phyloP scores from a whole-genome alignment of 2,113 vertebrate genomes.

The Percina caprodes region DNA sequence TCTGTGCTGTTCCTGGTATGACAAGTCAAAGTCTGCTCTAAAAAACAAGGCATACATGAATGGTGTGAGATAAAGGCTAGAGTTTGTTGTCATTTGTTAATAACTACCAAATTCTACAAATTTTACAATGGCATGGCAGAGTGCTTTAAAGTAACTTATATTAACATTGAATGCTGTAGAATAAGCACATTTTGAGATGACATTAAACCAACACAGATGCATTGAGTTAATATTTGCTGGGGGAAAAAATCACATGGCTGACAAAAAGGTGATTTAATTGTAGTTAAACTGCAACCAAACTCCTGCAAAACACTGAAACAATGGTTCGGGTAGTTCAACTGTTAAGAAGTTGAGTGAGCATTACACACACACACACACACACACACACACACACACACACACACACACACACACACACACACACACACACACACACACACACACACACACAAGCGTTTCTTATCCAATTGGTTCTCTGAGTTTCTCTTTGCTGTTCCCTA shows the following conservation, averaged over 20 bases:
- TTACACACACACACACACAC: not conserved
- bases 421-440: too few species aligned
- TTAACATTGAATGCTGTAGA: not conserved
- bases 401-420: too few species aligned
- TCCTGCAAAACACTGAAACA: not conserved
- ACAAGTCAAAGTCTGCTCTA: not conserved
- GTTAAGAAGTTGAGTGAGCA: not conserved
- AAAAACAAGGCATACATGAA: not conserved
- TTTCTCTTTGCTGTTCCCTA: conserved; percentile 23
- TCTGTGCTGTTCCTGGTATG: conserved; percentile 11
- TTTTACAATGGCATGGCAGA: not conserved
- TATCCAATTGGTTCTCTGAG: not conserved
- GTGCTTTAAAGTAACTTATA: not conserved
- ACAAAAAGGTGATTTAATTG: not conserved
- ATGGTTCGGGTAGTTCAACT: not conserved
- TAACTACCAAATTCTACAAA: not conserved
- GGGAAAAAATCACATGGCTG: not conserved
- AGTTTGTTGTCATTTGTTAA: not conserved
- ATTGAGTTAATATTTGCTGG: not conserved
- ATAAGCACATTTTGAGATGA: not conserved
- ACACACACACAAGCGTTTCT: not conserved
- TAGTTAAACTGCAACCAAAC: conserved; percentile 9
- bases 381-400: too few species aligned
- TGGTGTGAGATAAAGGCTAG: not conserved
- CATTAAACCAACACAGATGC: not conserved